Evolutionary conservation across 2,113 vertebrate species (phyloP).

Genomic region (Eudyptes chrysolophus): DNA sequence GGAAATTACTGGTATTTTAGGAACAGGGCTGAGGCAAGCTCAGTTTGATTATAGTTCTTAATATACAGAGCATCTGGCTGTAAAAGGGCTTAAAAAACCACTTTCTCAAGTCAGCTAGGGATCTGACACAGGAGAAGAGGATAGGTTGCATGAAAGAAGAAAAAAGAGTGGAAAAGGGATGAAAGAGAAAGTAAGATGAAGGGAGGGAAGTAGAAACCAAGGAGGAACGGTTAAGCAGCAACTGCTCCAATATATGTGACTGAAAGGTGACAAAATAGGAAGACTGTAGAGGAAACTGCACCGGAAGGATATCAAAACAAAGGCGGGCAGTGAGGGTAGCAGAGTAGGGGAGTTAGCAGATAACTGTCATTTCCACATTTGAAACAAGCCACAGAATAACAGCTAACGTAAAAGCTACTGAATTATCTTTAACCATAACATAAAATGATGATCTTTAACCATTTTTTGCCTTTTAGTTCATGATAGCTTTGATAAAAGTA

Average conservation of each 20-base stretch:
- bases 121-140: neutral
- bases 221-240: neutral
- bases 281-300: neutral
- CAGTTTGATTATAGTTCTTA: neutral
- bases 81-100: neutral
- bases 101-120: neutral
- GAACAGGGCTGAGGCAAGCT: neutral
- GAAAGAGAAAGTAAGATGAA: neutral
- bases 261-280: neutral
- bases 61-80: neutral
- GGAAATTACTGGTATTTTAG: neutral
- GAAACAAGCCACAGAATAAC: neutral
- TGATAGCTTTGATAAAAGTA: neutral
- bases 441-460: neutral
- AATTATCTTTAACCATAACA: neutral
- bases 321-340: accelerated
- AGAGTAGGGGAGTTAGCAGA: neutral
- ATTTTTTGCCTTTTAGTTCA: neutral
- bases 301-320: neutral
- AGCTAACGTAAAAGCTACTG: neutral
- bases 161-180: neutral
- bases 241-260: neutral
- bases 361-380: neutral
- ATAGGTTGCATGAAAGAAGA: neutral
- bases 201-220: neutral